Evolutionary conservation across 2,113 vertebrate genomes (phyloP).

Genomic region (Rhinolophus ferrumequinum): DNA sequence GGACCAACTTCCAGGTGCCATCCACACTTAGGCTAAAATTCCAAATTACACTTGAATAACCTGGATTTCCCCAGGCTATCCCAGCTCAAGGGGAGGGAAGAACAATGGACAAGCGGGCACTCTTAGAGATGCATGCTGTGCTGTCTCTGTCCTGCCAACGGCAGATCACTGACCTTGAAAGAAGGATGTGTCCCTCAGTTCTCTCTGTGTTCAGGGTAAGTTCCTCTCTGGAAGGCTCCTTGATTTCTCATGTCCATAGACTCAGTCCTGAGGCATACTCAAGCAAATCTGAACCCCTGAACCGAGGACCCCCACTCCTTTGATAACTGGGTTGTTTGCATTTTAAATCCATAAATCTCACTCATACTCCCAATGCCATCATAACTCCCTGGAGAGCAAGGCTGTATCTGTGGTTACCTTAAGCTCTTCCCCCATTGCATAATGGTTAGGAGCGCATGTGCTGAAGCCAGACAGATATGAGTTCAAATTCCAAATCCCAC

Average conservation of each 20-base stretch:
- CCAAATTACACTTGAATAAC: conserved; percentile 10
- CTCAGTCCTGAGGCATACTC: not conserved
- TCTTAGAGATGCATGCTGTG: fast-evolving
- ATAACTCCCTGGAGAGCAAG: not conserved
- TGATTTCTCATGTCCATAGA: not conserved
- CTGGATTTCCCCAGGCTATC: not conserved
- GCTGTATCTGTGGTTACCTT: not conserved
- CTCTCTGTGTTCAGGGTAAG: not conserved
- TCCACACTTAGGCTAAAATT: not conserved
- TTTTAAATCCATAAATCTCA: conserved; percentile 18
- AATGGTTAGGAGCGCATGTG: not conserved
- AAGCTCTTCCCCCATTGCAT: not conserved
- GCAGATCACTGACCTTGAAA: not conserved
- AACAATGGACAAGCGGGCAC: not conserved
- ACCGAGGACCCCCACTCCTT: not conserved
- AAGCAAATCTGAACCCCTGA: not conserved
- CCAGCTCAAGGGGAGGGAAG: not conserved
- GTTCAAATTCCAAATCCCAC: not conserved
- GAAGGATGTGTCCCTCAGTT: not conserved
- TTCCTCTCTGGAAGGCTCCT: not conserved
- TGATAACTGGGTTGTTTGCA: not conserved
- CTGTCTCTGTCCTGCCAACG: not conserved
- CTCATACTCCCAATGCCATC: not conserved
- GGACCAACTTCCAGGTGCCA: conserved; percentile 17
- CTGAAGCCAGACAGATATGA: not conserved